Evolutionary conservation across 1,140 invertebrate genomes (phyloP).

Genomic region (Bombus sylvicola): DNA sequence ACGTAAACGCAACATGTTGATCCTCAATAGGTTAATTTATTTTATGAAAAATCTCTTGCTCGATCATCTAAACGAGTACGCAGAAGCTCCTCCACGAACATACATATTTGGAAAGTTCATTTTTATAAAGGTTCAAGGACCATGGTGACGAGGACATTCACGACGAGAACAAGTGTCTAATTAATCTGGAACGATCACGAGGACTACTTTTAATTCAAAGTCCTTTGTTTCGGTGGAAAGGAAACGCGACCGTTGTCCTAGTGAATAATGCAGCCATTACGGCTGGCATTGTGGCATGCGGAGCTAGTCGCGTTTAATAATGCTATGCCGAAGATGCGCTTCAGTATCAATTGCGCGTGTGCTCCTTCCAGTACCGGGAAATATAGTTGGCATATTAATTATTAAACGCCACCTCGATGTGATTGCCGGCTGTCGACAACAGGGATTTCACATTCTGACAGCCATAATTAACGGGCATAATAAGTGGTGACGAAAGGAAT

Average conservation of each 20-base stretch:
- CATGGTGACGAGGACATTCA: no score
- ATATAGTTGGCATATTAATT: constrained; percentile 20
- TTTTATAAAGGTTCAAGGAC: no score
- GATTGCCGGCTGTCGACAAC: not conserved
- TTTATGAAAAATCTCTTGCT: no score
- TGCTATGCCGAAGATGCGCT: not conserved
- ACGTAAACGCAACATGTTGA: no score
- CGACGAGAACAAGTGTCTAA: not conserved
- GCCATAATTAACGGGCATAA: not conserved
- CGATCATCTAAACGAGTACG: no score
- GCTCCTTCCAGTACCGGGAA: not conserved
- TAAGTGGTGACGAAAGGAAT: not conserved
- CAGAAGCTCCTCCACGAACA: no score
- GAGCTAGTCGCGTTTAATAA: constrained; percentile 17
- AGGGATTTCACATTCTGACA: constrained; percentile 5
- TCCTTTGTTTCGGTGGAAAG: not conserved
- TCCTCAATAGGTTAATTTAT: no score
- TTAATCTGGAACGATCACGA: constrained; percentile 2
- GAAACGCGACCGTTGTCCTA: constrained; percentile 10
- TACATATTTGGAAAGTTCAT: no score
- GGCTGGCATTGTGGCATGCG: not conserved
- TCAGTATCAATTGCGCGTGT: constrained; percentile 19
- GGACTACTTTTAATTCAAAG: not conserved
- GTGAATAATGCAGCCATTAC: constrained; percentile 16
- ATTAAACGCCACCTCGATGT: not conserved